These are phyloP conservation scores for Oreochromis grahami DNA, from an alignment of 2,797 vertebrate species.

Conservation along the genomic window DNA sequence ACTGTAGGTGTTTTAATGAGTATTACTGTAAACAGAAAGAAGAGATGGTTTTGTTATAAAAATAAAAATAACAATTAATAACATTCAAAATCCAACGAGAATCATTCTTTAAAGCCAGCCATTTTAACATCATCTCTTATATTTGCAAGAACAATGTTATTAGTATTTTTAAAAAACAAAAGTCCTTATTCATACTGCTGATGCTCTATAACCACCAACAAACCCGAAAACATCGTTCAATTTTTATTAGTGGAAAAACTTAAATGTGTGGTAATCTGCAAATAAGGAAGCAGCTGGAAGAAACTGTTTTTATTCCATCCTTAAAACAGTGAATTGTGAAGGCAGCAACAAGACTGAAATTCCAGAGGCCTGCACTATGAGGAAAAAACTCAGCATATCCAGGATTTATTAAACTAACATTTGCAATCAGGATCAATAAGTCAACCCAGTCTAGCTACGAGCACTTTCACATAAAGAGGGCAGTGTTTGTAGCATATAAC, in stretches of 20 bases:
- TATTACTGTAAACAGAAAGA: not conserved
- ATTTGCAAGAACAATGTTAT: not conserved
- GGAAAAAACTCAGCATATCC: fast-evolving
- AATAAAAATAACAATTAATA: not conserved
- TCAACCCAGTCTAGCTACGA: not conserved
- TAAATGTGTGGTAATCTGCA: not conserved
- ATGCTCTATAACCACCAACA: not conserved
- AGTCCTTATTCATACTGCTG: not conserved
- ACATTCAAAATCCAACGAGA: not conserved
- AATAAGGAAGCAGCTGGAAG: not conserved
- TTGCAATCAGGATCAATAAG: not conserved
- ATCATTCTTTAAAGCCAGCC: not conserved
- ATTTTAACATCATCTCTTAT: not conserved
- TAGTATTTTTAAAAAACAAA: not conserved
- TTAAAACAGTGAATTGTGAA: not conserved
- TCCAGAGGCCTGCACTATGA: not conserved
- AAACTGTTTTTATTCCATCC: not conserved
- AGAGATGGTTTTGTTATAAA: not conserved
- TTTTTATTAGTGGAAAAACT: not conserved
- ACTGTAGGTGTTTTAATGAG: not conserved
- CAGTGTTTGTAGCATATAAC: not conserved
- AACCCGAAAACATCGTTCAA: not conserved
- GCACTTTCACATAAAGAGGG: not conserved
- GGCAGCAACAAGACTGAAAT: not conserved
- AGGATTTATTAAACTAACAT: not conserved